A percentile compares a stretch with the other conserved stretches of the same genome.
These are phyloP conservation scores for Gambusia affinis DNA, from an alignment of 2,113 vertebrate species.

Conservation along the genomic window DNA sequence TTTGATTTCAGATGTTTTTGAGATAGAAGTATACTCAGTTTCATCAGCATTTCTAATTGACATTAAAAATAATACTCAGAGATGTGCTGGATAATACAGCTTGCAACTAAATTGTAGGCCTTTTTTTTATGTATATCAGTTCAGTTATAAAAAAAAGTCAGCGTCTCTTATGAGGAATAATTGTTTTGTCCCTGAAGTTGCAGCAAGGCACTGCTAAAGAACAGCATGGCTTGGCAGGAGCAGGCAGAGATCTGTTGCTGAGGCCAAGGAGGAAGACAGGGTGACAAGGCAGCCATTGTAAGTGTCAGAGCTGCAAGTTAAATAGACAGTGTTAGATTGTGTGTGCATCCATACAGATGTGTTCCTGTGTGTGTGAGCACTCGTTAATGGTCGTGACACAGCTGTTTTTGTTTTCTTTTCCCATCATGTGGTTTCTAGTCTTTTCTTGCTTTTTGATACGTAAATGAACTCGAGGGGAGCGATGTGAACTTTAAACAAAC, in stretches of 20 bases:
- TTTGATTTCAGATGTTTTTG: background rate
- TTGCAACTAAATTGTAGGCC: background rate
- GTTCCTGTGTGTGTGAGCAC: conserved; percentile 14
- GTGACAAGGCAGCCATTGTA: conserved; percentile 65
- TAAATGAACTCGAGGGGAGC: background rate
- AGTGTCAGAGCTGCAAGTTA: conserved; percentile 35
- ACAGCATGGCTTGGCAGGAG: conserved; percentile 42
- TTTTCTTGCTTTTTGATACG: background rate
- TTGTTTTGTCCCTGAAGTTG: conserved; percentile 14
- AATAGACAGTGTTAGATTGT: conserved; percentile 33
- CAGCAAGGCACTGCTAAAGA: conserved; percentile 29
- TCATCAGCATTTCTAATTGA: too few species aligned
- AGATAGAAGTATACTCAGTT: background rate
- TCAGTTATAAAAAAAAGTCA: background rate
- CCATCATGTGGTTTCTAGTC: conserved; percentile 1
- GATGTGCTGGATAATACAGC: too few species aligned
- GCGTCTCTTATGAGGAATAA: background rate
- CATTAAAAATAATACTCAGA: too few species aligned
- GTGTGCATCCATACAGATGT: conserved; percentile 30
- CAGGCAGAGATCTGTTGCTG: conserved; percentile 41
- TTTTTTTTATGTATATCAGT: background rate
- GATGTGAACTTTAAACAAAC: too few species aligned
- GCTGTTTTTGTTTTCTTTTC: conserved; percentile 15
- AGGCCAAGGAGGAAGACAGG: conserved; percentile 32
- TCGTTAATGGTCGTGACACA: conserved; percentile 35